A percentile compares a stretch with the other conserved stretches of the same genome.
phyloP scores from a whole-genome alignment of 2,797 vertebrate species.

The Taeniopygia guttata region DNA sequence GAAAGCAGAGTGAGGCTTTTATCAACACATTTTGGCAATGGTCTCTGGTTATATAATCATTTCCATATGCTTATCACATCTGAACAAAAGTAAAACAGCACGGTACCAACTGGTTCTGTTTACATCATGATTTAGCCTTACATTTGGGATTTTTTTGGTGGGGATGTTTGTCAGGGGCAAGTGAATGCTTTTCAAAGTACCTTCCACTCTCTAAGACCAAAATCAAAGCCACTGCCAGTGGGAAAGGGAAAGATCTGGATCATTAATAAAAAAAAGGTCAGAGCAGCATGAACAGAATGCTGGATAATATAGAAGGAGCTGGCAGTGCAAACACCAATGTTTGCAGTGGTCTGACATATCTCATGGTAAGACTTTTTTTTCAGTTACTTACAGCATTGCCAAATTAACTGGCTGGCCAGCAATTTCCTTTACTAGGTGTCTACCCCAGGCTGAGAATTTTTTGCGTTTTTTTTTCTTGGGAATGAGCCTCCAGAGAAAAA shows the following conservation, averaged over 20 bases:
- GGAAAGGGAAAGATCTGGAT: background rate
- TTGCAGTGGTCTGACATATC: background rate
- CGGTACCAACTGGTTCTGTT: background rate
- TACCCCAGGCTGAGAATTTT: background rate
- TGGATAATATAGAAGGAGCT: background rate
- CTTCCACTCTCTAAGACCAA: background rate
- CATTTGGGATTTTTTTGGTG: background rate
- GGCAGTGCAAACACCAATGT: background rate
- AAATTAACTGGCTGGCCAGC: background rate
- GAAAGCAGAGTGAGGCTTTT: background rate
- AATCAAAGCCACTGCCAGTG: background rate
- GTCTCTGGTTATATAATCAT: background rate
- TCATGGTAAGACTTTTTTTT: background rate
- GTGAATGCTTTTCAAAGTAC: background rate
- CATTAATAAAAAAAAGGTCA: background rate
- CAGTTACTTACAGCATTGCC: background rate
- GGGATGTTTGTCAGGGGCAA: background rate
- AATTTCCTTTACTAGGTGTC: background rate
- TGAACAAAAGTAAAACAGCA: constrained; percentile 13
- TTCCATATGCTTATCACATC: constrained; percentile 33
- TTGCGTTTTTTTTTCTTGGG: background rate
- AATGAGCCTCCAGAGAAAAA: background rate
- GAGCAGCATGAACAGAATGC: background rate
- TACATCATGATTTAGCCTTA: background rate
- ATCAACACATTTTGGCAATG: background rate